These are phyloP conservation scores for Glossophaga mutica DNA, from an alignment of 2,797 vertebrate genomes.

Conservation along the genomic window DNA sequence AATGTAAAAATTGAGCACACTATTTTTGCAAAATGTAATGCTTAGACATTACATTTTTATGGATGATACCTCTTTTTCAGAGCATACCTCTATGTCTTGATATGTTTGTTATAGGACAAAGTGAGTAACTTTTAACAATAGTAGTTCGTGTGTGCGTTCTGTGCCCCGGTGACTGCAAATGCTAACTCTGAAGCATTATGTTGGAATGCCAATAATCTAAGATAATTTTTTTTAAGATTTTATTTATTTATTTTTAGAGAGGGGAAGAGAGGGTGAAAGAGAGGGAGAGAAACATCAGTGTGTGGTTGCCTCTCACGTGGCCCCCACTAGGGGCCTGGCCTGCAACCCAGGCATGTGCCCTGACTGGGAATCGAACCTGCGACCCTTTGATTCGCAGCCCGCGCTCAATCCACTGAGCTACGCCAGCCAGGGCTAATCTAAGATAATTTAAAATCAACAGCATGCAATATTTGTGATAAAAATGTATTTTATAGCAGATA, in stretches of 20 bases:
- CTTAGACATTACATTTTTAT: neutral
- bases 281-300: too few species aligned
- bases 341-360: too few species aligned
- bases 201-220: neutral
- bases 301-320: too few species aligned
- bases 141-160: neutral
- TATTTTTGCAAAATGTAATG: neutral
- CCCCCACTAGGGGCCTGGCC: too few species aligned
- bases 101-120: neutral
- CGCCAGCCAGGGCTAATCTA: too few species aligned
- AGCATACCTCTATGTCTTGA: neutral
- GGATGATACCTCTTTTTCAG: neutral
- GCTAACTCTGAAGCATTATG: neutral
- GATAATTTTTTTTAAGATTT: too few species aligned
- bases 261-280: too few species aligned
- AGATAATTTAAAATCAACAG: conserved; percentile 26
- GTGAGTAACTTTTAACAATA: neutral
- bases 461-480: neutral
- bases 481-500: neutral
- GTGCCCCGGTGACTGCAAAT: neutral
- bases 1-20: neutral
- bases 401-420: too few species aligned
- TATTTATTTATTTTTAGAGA: too few species aligned
- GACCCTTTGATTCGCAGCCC: too few species aligned
- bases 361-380: too few species aligned